Base-by-base conservation (phyloP, 2,113 vertebrate species). In the Phainopepla nitens region DNA sequence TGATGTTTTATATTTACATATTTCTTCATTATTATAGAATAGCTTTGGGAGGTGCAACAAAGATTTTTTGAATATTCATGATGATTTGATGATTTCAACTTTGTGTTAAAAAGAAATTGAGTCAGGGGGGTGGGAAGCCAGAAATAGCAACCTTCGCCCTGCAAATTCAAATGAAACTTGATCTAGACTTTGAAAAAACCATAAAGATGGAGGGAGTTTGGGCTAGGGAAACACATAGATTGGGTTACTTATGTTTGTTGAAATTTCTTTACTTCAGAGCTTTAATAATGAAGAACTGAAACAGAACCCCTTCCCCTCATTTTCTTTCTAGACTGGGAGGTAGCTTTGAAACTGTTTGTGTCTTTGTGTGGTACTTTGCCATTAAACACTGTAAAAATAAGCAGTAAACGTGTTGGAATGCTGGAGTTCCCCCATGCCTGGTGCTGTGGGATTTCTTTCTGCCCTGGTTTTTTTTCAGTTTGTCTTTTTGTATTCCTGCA, bases 211-310 rank as follows among this genome's bases (percentile, higher is more conserved):
- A 68, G 60, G 54, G 66, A 95, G 54, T 58, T 94, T 81, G 42
- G 76, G 65, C 49, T 76, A 66, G 60, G 61, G 93, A 85, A 93
- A 64, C 20, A 71, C 64, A 62, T 28, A 79, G 92, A 92, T 94
- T 93, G 92, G 61, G 54, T 97, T 97, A 94, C 96, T 94, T 82
- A 47, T 96, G 84, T 97, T 96, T 96, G 87, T 97, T 97, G 93
- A 96, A 95, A 90, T 94, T 71, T 90, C 90, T 94, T 94, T 89
- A 58, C 72, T 93, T 95, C 69, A 82, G 94, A 95, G 51, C 69
- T 94, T 96, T 92, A 93, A 68, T 95, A 96, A 94, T 82, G 89
- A 94, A 85, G 90, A 95, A 70, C 69, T 96, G 90, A 94, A 96
- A 83, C 21, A 35, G 87, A 95, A 31, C 86, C 70, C 77, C 89